Conservation (phyloP, 1,140 invertebrate species). For the Temnothorax nylanderi region DNA sequence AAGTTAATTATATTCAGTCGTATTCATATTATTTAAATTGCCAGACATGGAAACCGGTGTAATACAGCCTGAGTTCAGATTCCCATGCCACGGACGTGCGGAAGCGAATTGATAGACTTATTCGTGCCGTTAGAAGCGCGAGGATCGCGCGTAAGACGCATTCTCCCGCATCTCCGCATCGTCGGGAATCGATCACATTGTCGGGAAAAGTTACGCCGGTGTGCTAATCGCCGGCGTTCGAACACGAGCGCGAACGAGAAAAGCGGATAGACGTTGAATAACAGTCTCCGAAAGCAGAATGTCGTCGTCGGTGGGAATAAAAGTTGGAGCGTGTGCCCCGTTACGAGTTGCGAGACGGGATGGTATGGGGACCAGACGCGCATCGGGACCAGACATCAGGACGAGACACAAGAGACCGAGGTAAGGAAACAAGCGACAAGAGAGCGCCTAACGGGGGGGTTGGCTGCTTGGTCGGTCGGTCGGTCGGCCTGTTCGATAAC, state of each 20-base stretch:
- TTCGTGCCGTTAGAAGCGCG: not conserved
- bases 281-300: constrained; percentile 14
- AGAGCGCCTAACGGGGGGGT: constrained; percentile 27
- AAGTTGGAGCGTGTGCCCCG: constrained; percentile 31
- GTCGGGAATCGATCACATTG: not conserved
- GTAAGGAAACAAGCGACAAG: constrained; percentile 55
- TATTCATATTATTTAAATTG: constrained; percentile 39
- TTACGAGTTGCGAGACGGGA: constrained; percentile 32
- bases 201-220: not conserved
- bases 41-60: constrained; percentile 39
- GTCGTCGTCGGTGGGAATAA: constrained; percentile 48
- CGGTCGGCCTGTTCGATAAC: constrained; percentile 53
- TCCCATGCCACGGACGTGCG: constrained; percentile 10
- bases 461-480: constrained; percentile 15
- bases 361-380: constrained; percentile 10
- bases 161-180: not conserved
- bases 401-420: constrained; percentile 41
- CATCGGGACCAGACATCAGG: constrained; percentile 46
- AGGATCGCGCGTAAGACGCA: not conserved
- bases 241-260: not conserved
- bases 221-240: not conserved
- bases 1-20: constrained; percentile 38
- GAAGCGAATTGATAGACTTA: not conserved
- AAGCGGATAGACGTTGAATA: constrained; percentile 19
- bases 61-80: constrained; percentile 1